Conservation (phyloP, 2,888 invertebrate genomes). For the Xestia c-nigrum region DNA sequence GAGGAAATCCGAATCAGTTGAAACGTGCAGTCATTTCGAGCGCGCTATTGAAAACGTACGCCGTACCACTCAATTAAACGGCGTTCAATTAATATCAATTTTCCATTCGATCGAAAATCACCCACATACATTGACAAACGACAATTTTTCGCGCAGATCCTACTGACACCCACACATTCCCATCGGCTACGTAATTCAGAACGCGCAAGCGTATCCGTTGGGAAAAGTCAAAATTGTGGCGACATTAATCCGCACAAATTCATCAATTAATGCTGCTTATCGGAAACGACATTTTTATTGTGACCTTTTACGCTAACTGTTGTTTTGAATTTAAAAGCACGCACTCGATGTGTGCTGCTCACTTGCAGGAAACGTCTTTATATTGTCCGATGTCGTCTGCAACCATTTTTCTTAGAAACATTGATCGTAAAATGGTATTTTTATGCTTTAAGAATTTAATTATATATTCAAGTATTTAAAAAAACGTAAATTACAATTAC, state of each 20-base stretch:
- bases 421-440: constrained; percentile 50
- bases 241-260: constrained; percentile 55
- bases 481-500: constrained; percentile 63
- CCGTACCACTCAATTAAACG: neutral
- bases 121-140: neutral
- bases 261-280: constrained; percentile 46
- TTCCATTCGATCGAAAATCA: neutral
- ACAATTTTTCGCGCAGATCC: neutral
- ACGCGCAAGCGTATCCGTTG: constrained; percentile 57
- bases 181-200: constrained; percentile 45
- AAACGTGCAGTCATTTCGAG: constrained; percentile 5
- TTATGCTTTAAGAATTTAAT: constrained; percentile 38
- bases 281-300: constrained; percentile 53
- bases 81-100: neutral
- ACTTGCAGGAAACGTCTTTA: constrained; percentile 49
- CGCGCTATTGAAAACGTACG: neutral
- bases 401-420: constrained; percentile 45
- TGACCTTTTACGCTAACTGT: constrained; percentile 60
- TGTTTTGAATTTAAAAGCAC: constrained; percentile 50
- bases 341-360: constrained; percentile 30
- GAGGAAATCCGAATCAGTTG: constrained; percentile 7
- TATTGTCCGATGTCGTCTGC: constrained; percentile 16
- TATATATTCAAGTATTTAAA: constrained; percentile 42
- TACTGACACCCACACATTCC: constrained; percentile 38
- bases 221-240: constrained; percentile 58